A percentile compares a stretch with the other conserved stretches of the same genome.
phyloP scores from a whole-genome alignment of 1,140 invertebrate genomes.

The Atta colombica region DNA sequence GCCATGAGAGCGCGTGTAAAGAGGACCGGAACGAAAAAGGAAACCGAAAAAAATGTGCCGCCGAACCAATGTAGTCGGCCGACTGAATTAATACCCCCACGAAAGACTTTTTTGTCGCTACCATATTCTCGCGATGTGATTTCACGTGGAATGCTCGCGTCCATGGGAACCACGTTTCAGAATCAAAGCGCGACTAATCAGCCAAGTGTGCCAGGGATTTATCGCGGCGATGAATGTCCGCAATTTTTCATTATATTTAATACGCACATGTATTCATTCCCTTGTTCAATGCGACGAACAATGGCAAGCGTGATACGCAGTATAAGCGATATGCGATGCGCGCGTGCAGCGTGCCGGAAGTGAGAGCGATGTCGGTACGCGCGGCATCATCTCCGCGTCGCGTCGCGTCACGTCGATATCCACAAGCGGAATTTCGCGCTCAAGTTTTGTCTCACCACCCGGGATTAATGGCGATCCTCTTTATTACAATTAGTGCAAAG shows the following conservation, averaged over 20 bases:
- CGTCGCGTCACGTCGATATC: conserved; percentile 22
- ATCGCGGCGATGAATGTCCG: conserved; percentile 26
- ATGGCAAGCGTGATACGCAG: conserved; percentile 18
- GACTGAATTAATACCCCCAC: conserved; percentile 72
- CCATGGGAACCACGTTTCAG: neutral
- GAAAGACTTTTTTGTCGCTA: conserved; percentile 68
- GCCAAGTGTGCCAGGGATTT: conserved; percentile 45
- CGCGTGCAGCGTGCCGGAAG: neutral
- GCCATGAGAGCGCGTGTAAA: conserved; percentile 58
- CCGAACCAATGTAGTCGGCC: conserved; percentile 68
- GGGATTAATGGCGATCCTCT: conserved; percentile 54
- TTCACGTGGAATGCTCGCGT: conserved; percentile 39
- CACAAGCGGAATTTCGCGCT: conserved; percentile 43
- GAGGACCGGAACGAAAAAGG: conserved; percentile 33
- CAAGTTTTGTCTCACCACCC: conserved; percentile 37
- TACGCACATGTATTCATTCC: conserved; percentile 20
- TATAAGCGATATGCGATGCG: neutral
- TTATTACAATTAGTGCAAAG: conserved; percentile 58
- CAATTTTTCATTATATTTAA: conserved; percentile 65
- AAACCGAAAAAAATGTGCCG: conserved; percentile 45
- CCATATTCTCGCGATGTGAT: conserved; percentile 67
- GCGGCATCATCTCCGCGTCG: conserved; percentile 41
- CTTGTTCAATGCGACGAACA: conserved; percentile 28
- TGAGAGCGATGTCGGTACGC: neutral
- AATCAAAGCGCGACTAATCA: conserved; percentile 63